phyloP scores from a whole-genome alignment of 2,113 vertebrate genomes.

The Bungarus multicinctus region DNA sequence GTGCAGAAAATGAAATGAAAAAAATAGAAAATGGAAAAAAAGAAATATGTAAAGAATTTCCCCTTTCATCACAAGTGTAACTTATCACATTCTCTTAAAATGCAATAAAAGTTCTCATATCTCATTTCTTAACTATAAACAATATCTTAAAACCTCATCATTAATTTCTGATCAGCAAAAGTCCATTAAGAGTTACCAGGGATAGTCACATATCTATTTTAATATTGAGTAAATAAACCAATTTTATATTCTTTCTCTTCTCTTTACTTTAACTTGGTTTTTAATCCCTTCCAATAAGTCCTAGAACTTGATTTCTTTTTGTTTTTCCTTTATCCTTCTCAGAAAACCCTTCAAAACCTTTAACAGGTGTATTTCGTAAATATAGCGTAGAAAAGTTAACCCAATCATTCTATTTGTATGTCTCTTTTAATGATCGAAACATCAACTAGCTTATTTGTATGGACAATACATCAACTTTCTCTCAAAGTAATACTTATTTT shows the following conservation, averaged over 20 bases:
- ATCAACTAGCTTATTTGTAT: neutral
- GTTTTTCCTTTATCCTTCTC: neutral
- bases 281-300: neutral
- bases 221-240: neutral
- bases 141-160: neutral
- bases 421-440: neutral
- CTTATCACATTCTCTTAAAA: neutral
- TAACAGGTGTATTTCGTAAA: neutral
- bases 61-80: neutral
- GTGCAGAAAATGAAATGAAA: neutral
- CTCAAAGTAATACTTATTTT: conserved; percentile 6
- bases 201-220: neutral
- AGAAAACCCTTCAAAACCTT: neutral
- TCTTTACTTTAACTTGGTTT: neutral
- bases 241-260: neutral
- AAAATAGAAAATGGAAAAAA: neutral
- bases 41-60: neutral
- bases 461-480: neutral
- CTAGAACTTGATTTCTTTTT: neutral
- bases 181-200: neutral
- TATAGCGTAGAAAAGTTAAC: neutral
- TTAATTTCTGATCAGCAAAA: neutral
- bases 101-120: neutral
- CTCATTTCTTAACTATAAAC: neutral
- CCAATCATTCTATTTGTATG: neutral